Conservation (phyloP, 2,888 invertebrate genomes). For the Pristionchus exspectatus region DNA sequence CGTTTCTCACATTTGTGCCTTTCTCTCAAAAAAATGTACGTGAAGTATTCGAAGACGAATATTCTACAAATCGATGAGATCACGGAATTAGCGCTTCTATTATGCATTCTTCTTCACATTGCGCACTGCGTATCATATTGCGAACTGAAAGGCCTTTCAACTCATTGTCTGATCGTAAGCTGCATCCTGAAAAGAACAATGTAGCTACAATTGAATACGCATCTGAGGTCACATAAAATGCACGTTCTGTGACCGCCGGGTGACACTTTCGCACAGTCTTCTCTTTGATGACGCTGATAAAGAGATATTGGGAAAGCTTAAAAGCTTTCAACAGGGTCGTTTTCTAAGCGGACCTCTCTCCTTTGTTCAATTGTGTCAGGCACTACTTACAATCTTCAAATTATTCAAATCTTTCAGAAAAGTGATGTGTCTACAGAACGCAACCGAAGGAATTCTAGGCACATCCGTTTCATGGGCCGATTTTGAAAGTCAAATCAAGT, state of each 20-base stretch:
- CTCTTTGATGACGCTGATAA: not conserved
- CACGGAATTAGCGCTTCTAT: no score
- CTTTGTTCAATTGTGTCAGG: not conserved
- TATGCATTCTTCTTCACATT: no score
- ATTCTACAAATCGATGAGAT: no score
- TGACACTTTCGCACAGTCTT: not conserved
- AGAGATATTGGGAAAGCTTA: not conserved
- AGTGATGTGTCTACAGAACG: not conserved
- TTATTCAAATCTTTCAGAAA: not conserved
- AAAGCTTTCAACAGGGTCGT: not conserved
- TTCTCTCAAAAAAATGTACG: no score
- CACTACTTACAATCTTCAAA: no score
- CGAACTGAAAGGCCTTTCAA: no score
- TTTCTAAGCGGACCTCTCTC: not conserved
- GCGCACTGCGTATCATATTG: no score
- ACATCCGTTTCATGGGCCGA: not conserved
- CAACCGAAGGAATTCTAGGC: not conserved
- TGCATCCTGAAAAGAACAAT: no score
- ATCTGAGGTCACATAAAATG: not conserved
- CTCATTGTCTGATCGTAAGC: no score
- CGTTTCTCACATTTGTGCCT: no score
- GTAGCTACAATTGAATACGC: no score
- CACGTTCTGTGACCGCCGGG: not conserved
- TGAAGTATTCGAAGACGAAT: no score
- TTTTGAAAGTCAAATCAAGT: not conserved